phyloP scores from a whole-genome alignment of 1,140 invertebrate genomes.

The Maniola jurtina region DNA sequence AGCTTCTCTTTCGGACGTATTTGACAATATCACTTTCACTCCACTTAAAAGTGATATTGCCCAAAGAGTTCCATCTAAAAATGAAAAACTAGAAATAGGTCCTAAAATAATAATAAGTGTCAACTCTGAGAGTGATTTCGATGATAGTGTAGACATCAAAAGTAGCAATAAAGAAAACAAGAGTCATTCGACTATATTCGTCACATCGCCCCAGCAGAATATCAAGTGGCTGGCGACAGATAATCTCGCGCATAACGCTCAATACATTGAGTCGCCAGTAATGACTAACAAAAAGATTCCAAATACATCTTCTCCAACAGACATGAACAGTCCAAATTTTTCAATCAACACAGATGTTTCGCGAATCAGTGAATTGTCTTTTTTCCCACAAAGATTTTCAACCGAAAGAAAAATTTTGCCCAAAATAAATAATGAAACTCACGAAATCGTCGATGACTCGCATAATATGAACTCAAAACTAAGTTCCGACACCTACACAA shows the following conservation, averaged over 20 bases:
- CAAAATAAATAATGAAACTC: constrained; percentile 61
- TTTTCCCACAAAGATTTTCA: constrained; percentile 72
- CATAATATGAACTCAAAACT: constrained; percentile 42
- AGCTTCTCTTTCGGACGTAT: constrained; percentile 47
- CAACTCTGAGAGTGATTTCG: constrained; percentile 61
- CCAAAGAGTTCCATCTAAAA: constrained; percentile 35
- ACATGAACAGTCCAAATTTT: constrained; percentile 68
- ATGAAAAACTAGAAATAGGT: constrained; percentile 56
- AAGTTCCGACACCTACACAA: constrained; percentile 73
- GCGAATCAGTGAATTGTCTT: constrained; percentile 68
- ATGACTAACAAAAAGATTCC: constrained; percentile 62
- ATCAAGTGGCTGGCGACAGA: constrained; percentile 57
- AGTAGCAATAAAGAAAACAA: constrained; percentile 63
- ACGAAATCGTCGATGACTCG: constrained; percentile 56
- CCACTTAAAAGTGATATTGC: constrained; percentile 47
- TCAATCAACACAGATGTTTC: constrained; percentile 71
- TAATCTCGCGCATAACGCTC: constrained; percentile 40
- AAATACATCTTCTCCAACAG: constrained; percentile 71
- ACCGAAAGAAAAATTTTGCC: constrained; percentile 68
- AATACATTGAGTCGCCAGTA: constrained; percentile 45
- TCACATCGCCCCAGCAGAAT: constrained; percentile 49
- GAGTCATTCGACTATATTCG: constrained; percentile 58
- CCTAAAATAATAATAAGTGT: constrained; percentile 63
- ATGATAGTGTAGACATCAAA: constrained; percentile 59
- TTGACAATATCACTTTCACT: constrained; percentile 69